These are phyloP conservation scores for Pandion haliaetus DNA, from an alignment of 2,113 vertebrate genomes.

Conservation along the genomic window DNA sequence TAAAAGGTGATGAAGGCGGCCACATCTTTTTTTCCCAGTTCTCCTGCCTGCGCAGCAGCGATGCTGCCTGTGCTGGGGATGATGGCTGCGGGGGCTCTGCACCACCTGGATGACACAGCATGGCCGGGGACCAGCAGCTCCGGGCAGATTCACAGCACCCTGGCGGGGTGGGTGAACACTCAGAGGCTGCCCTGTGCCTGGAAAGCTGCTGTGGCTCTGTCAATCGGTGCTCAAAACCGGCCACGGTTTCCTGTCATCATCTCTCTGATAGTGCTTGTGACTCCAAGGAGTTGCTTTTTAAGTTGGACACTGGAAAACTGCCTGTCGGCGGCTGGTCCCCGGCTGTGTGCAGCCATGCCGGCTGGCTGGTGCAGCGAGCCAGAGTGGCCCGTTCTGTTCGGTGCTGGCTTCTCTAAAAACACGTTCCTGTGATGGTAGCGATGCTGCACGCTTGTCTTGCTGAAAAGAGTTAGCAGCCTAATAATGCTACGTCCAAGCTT, in stretches of 20 bases:
- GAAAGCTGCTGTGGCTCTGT: not conserved
- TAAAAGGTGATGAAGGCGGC: not conserved
- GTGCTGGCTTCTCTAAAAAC: not conserved
- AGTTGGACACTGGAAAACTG: not conserved
- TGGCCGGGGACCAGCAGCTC: no score
- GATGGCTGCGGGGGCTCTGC: not conserved
- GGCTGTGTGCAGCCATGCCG: not conserved
- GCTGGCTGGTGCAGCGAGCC: not conserved
- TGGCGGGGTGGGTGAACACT: not conserved
- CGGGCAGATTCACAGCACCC: accelerated
- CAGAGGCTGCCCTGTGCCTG: accelerated
- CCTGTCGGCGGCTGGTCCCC: accelerated
- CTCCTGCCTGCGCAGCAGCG: not conserved
- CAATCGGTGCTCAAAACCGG: accelerated
- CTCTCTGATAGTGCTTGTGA: not conserved
- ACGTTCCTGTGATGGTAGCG: not conserved
- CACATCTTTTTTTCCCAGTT: not conserved
- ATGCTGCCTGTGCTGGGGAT: not conserved
- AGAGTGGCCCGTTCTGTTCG: not conserved
- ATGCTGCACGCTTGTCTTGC: not conserved
- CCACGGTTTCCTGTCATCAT: accelerated
- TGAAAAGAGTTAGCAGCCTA: not conserved
- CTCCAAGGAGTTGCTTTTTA: not conserved
- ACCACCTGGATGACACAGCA: not conserved
- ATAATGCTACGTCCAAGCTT: not conserved